phyloP scores from a whole-genome alignment of 2,797 vertebrate genomes.

The Girardinus metallicus region DNA sequence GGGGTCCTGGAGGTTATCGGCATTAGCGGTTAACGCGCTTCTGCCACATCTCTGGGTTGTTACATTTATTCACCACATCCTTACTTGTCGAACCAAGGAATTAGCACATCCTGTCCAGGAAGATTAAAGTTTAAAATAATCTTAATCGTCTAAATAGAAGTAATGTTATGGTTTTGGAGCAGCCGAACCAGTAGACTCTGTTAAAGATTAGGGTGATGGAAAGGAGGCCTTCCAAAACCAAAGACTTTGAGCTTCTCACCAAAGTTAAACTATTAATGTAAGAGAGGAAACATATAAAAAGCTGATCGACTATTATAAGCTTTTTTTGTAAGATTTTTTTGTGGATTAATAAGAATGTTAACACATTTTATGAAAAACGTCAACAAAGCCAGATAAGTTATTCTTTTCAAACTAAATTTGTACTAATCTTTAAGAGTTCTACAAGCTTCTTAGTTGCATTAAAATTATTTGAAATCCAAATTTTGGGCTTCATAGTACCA shows the following conservation, averaged over 20 bases:
- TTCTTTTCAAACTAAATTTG: too few species aligned
- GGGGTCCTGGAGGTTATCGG: constrained; percentile 28
- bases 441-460: not conserved
- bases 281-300: not conserved
- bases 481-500: not conserved
- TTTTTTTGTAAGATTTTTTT: not conserved
- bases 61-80: not conserved
- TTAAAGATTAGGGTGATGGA: not conserved
- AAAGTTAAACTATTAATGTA: not conserved
- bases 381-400: too few species aligned
- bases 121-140: not conserved
- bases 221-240: not conserved
- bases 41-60: not conserved
- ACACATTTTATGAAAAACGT: too few species aligned
- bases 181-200: too few species aligned
- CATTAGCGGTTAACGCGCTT: constrained; percentile 10
- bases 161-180: not conserved
- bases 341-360: not conserved
- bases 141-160: not conserved
- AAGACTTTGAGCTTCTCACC: not conserved
- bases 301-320: not conserved
- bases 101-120: not conserved
- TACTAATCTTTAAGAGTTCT: too few species aligned
- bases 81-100: not conserved
- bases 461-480: not conserved